A percentile compares a stretch with the other conserved stretches of the same genome.
phyloP scores from a whole-genome alignment of 2,113 vertebrate genomes.

The Onychostoma macrolepis region DNA sequence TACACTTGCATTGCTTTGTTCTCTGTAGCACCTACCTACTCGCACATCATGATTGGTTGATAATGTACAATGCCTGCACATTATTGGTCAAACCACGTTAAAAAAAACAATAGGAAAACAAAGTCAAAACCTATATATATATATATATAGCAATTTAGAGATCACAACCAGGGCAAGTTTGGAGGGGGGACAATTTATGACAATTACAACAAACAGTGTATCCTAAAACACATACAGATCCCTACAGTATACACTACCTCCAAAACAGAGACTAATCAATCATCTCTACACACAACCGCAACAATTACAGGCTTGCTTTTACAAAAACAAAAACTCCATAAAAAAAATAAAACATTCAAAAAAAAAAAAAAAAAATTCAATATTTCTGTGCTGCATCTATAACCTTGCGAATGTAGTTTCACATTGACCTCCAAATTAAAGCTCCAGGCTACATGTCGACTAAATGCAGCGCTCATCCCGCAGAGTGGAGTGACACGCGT shows the following conservation, averaged over 20 bases:
- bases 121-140: too few species aligned
- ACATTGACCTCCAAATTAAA: conserved; percentile 28
- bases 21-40: too few species aligned
- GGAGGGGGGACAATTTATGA: too few species aligned
- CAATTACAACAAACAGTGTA: not conserved
- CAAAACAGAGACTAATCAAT: not conserved
- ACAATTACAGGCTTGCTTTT: not conserved
- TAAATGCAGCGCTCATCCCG: conserved; percentile 10
- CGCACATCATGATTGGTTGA: too few species aligned
- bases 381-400: not conserved
- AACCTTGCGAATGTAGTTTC: not conserved
- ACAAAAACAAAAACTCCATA: not conserved
- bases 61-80: too few species aligned
- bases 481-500: not conserved
- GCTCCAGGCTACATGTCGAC: not conserved
- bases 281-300: not conserved
- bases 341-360: too few species aligned
- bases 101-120: too few species aligned
- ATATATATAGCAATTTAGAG: too few species aligned
- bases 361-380: too few species aligned
- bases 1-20: too few species aligned
- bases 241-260: not conserved
- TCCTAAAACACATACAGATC: not conserved
- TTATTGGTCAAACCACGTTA: too few species aligned
- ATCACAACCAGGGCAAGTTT: too few species aligned